Percentiles rank a stretch among this genome's conserved stretches.
Conservation (phyloP, 1,140 invertebrate genomes). For the Ceratina calcarata region DNA sequence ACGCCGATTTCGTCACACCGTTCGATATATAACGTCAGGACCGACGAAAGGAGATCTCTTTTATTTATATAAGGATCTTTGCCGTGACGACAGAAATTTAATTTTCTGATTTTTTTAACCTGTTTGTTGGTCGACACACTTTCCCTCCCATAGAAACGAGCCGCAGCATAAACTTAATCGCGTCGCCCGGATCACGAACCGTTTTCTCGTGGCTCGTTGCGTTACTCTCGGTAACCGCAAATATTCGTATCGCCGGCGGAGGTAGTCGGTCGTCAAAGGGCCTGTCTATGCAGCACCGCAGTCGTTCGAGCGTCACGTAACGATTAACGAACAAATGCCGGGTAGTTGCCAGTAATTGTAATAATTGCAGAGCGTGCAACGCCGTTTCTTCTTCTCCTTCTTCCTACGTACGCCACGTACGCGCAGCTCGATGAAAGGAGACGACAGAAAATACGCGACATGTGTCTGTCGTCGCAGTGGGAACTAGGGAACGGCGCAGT, state of each 20-base stretch:
- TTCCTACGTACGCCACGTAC: conserved; percentile 19
- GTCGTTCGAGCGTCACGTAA: conserved; percentile 67
- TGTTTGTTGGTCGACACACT: too few species aligned
- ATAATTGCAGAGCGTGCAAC: conserved; percentile 73
- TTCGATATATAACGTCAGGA: too few species aligned
- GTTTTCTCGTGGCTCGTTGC: neutral
- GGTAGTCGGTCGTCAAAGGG: conserved; percentile 58
- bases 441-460: conserved; percentile 63
- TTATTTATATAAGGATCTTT: too few species aligned
- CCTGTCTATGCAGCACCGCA: conserved; percentile 44
- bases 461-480: conserved; percentile 67
- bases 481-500: conserved; percentile 51
- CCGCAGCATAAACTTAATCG: too few species aligned
- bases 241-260: conserved; percentile 66
- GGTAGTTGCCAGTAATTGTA: conserved; percentile 78
- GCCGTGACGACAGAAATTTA: too few species aligned
- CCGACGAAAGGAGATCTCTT: too few species aligned
- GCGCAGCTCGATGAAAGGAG: conserved; percentile 36
- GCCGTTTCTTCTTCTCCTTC: conserved; percentile 56
- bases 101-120: too few species aligned
- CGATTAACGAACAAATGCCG: conserved; percentile 79
- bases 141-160: too few species aligned
- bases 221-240: conserved; percentile 59
- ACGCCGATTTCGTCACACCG: conserved; percentile 19
- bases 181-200: neutral